These are phyloP conservation scores for Bactericera cockerelli DNA, from an alignment of 1,140 invertebrate species.

Conservation along the genomic window DNA sequence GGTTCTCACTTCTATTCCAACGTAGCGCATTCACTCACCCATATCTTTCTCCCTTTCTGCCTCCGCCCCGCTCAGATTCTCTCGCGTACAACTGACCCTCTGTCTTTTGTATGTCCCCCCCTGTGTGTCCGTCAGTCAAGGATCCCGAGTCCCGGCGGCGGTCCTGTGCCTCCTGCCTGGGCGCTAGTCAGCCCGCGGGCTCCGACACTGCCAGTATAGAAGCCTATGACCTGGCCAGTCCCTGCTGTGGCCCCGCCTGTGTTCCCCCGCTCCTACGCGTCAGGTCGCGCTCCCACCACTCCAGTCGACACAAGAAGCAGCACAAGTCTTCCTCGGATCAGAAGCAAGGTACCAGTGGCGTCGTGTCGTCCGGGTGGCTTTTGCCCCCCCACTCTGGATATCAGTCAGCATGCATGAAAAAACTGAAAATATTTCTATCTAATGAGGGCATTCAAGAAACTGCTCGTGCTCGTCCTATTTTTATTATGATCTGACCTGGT, in stretches of 20 bases:
- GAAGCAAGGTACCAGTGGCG: not conserved
- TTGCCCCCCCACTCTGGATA: too few relatives aligned
- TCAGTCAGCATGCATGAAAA: too few relatives aligned
- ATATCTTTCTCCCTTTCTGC: too few relatives aligned
- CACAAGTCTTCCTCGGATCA: conserved; percentile 15
- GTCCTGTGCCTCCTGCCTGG: conserved; percentile 56
- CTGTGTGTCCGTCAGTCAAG: not conserved
- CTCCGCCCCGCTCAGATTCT: not conserved
- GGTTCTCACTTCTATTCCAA: too few relatives aligned
- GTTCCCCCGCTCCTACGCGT: conserved; percentile 49
- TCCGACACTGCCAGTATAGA: conserved; percentile 55
- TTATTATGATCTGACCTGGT: too few relatives aligned
- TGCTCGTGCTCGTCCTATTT: too few relatives aligned
- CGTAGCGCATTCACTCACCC: too few relatives aligned
- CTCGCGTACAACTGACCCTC: not conserved
- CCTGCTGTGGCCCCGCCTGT: conserved; percentile 56
- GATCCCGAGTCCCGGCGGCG: conserved; percentile 25
- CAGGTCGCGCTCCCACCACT: conserved; percentile 16
- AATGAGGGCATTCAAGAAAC: too few relatives aligned
- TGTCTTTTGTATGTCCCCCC: not conserved
- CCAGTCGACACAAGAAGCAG: conserved; percentile 15
- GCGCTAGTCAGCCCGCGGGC: conserved; percentile 32
- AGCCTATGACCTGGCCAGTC: conserved; percentile 64
- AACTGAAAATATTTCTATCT: too few relatives aligned
- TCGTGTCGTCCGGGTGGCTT: not conserved